Percentiles rank a stretch among this genome's conserved stretches.
These are phyloP conservation scores for Motacilla tschutschensis DNA, from an alignment of 2,113 vertebrate species.

Conservation along the genomic window DNA sequence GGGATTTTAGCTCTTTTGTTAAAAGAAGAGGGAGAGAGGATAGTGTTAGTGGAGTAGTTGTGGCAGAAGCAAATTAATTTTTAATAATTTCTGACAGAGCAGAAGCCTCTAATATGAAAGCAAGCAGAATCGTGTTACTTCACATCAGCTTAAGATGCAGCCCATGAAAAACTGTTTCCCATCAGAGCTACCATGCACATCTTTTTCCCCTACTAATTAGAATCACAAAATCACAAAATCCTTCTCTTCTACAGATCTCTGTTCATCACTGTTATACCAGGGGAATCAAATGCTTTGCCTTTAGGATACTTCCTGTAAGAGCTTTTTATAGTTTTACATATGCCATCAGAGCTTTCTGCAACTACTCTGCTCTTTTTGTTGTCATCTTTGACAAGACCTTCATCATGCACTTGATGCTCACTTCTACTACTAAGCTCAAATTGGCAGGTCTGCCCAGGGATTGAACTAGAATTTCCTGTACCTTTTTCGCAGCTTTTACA, in stretches of 20 bases:
- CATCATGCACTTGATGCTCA: constrained; percentile 64
- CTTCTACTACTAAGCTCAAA: constrained; percentile 46
- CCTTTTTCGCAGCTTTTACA: constrained; percentile 50
- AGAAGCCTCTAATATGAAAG: neutral
- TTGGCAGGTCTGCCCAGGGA: neutral
- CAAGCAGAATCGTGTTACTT: neutral
- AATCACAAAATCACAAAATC: neutral
- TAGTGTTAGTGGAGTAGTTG: neutral
- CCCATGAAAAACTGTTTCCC: neutral
- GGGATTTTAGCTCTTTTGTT: neutral
- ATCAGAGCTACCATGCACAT: neutral
- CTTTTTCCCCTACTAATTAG: neutral
- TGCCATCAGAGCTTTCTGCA: neutral
- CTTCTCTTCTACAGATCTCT: neutral
- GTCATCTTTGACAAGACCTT: constrained; percentile 67
- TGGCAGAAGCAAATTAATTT: neutral
- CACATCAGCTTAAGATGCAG: neutral
- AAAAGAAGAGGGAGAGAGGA: neutral
- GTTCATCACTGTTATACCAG: neutral
- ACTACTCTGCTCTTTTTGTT: constrained; percentile 75
- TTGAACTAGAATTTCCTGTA: constrained; percentile 50
- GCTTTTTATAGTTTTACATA: neutral
- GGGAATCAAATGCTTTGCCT: neutral
- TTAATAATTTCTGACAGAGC: neutral
- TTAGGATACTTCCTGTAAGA: neutral